These are phyloP conservation scores for Ophthalmolycus amberensis DNA, from an alignment of 2,113 vertebrate genomes.

Conservation along the genomic window DNA sequence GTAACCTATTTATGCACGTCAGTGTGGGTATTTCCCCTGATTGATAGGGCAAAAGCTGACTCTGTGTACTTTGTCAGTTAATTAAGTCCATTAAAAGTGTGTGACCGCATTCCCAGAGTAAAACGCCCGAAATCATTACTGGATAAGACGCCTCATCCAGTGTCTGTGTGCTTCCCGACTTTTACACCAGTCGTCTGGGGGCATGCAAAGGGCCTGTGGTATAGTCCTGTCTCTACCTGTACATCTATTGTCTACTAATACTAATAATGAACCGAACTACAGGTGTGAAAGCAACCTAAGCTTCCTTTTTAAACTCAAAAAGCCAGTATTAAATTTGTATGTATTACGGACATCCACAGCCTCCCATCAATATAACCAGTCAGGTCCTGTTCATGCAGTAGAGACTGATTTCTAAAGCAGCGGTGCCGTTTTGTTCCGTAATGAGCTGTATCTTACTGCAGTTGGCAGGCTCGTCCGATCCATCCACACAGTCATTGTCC, in stretches of 20 bases:
- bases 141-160: not conserved
- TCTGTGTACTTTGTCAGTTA: no score
- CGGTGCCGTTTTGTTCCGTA: not conserved
- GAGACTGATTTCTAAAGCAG: constrained; percentile 6
- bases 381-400: not conserved
- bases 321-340: not conserved
- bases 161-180: no score
- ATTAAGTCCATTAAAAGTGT: no score
- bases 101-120: no score
- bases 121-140: not conserved
- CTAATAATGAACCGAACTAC: not conserved
- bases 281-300: not conserved
- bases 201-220: not conserved
- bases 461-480: constrained; percentile 95
- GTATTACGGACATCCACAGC: not conserved
- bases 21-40: not conserved
- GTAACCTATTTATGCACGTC: not conserved
- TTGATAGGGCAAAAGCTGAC: not conserved
- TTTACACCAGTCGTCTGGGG: not conserved
- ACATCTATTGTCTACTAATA: not conserved
- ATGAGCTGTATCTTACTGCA: constrained; percentile 89
- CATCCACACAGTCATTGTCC: constrained; percentile 97
- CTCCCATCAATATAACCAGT: constrained; percentile 2
- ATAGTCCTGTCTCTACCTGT: no score
- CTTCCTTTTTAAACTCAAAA: constrained; percentile 4